Evolutionary conservation across 2,797 vertebrate genomes (phyloP).

Genomic region (Anas capensis): DNA sequence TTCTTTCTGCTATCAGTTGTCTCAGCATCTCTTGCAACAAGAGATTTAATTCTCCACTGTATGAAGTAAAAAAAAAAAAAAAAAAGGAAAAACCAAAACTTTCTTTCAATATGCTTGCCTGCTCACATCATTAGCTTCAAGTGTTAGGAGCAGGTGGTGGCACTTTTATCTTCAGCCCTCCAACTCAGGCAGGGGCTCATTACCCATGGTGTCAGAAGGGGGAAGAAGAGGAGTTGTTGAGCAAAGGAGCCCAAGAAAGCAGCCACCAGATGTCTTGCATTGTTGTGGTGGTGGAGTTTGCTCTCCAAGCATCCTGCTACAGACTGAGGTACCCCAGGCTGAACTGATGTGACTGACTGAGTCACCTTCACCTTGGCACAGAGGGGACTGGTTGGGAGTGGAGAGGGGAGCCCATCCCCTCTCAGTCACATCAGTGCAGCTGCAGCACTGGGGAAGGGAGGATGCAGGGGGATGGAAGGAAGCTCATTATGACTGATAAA

Average conservation of each 20-base stretch:
- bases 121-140: conserved; percentile 29
- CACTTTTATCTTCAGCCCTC: background rate
- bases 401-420: conserved; percentile 21
- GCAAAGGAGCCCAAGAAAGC: background rate
- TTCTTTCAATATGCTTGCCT: background rate
- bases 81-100: background rate
- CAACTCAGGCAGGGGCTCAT: background rate
- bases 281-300: background rate
- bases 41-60: background rate
- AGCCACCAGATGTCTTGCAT: background rate
- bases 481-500: conserved; percentile 78
- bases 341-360: background rate
- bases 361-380: conserved; percentile 56
- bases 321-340: background rate
- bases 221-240: background rate
- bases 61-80: background rate
- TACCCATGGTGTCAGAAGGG: background rate
- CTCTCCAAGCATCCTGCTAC: background rate
- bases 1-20: background rate
- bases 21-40: background rate
- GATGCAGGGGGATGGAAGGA: conserved; percentile 12
- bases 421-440: conserved; percentile 63
- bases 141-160: background rate
- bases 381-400: background rate
- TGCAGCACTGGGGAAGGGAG: conserved; percentile 68